Evolutionary conservation across 2,113 vertebrate species (phyloP), one percentile per base, ranked within the genome.

Genomic region (Cyphomyrus plagiostoma): DNA sequence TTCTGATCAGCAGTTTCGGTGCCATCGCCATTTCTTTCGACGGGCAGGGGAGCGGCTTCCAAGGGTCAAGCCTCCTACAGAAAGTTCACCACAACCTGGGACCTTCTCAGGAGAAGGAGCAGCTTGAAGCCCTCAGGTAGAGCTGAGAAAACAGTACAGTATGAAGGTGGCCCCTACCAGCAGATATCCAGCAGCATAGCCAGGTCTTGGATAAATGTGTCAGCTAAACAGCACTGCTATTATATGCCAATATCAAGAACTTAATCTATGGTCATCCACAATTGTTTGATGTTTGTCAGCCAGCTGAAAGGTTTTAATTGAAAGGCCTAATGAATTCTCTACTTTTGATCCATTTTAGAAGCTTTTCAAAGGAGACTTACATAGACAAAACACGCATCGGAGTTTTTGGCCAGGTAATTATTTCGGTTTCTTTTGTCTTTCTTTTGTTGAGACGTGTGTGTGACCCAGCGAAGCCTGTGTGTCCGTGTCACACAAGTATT

Each of bases 1-100:
- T 96, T 49, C 92, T 99, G 96, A 97, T 99, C 94, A 99, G 98
- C 95, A 97, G 96, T 88, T 98, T 97, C 80, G 94, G 94, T 0
- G 95, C 96, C 86, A 95, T 99, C 1, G 97, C 98, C 88, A 94
- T 98, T 86, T 97, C 96, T 89, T 98, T 98, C 0, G 98, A 99
- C 0, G 98, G 98, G 23, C 97, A 98, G 0, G 98, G 98, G 91
- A 99, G 98, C 0, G 98, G 98, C 88, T 99, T 98, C 92, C 98
- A 97, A 92, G 98, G 98, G 0, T 98, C 98, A 86, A 98, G 97
- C 92, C 94, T 99, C 0, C 94, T 99, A 58, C 98, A 99, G 0
- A 97, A 97, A 88, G 96, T 99, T 88, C 94, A 94, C 91, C 94
- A 95, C 90, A 96, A 91, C 62, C 95, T 99, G 92, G 98, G 98